Evolutionary conservation across 2,797 vertebrate species (phyloP), one percentile per base, ranked within the genome.

Genomic region (Garrulus glandarius): DNA sequence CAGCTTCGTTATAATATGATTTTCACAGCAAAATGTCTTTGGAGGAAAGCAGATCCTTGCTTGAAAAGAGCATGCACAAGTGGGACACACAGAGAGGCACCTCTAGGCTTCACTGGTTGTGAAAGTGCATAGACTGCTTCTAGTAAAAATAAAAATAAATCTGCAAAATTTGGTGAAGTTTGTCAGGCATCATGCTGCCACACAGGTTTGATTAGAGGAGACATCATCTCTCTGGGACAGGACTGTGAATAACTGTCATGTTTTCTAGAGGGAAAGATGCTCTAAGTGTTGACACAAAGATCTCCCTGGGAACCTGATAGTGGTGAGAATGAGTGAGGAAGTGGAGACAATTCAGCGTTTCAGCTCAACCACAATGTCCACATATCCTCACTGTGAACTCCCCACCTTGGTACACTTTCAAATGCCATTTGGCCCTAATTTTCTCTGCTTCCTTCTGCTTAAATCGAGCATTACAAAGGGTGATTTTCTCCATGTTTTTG

Each of bases 11-110:
- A 63, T 24, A 86, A 91, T 78, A 81, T 0, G 2, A 81, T 88
- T 93, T 88, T 86, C 70, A 84, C 74, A 69, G 90, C 43, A 93
- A 78, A 90, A 78, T 93, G 20, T 82, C 88, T 84, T 84, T 81
- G 52, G 29, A 44, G 39, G 12, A 95, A 89, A 88, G 70, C 39
- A 82, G 43, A 75, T 69, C 29, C 69, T 67, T 87, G 53, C 57
- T 87, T 84, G 67, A 72, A 93, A 79, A 1, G 3, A 89, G 44
- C 65, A 41, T 55, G 63, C n/a, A 47, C 32, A 87, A 93, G 59
- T 63, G 77, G 86, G 81, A 90, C 85, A 79, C 71, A 57, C 1
- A 12, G 1, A 88, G 49, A 65, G 15, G 20, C 41, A 70, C 0
- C 41, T 77, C 19, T 27, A 81, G 53, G 41, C 39, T 77, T 53